These are phyloP conservation scores for Clivina fossor DNA, from an alignment of 2,888 invertebrate genomes.

Conservation along the genomic window DNA sequence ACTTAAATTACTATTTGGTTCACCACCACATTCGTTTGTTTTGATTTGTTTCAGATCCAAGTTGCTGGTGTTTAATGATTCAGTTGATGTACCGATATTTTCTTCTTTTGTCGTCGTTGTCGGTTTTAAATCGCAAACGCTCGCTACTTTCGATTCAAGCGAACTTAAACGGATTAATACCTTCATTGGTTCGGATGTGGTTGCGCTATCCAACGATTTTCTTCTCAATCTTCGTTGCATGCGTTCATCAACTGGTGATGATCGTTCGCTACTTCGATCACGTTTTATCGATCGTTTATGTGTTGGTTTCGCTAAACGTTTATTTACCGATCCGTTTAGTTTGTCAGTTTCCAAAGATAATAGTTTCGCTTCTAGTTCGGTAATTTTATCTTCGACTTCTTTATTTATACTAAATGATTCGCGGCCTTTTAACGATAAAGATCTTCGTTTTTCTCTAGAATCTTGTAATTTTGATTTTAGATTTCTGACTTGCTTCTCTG, in stretches of 20 bases:
- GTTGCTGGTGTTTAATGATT: constrained; percentile 58
- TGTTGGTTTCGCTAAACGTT: constrained; percentile 42
- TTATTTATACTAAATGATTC: constrained; percentile 79
- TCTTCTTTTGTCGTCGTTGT: constrained; percentile 44
- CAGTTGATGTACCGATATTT: constrained; percentile 59
- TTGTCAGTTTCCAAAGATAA: constrained; percentile 63
- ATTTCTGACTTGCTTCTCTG: constrained; percentile 79
- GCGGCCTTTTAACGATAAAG: constrained; percentile 74
- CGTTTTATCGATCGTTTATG: constrained; percentile 53
- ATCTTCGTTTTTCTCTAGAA: constrained; percentile 75
- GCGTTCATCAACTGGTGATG: constrained; percentile 54
- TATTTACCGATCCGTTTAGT: constrained; percentile 45
- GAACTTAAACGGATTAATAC: constrained; percentile 74
- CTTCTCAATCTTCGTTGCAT: constrained; percentile 63
- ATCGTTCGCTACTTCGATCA: constrained; percentile 52
- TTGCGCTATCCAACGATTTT: constrained; percentile 77
- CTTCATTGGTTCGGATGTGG: constrained; percentile 78
- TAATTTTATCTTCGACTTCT: constrained; percentile 81
- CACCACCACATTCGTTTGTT: too few species aligned
- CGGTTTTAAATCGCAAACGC: constrained; percentile 51
- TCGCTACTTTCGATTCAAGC: constrained; percentile 75
- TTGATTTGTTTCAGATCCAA: constrained; percentile 50
- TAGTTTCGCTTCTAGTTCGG: constrained; percentile 78
- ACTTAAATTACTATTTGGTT: constrained; percentile 54
- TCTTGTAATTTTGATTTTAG: constrained; percentile 80